Conservation (phyloP, 2,113 vertebrate species). For the Calidris pygmaea region DNA sequence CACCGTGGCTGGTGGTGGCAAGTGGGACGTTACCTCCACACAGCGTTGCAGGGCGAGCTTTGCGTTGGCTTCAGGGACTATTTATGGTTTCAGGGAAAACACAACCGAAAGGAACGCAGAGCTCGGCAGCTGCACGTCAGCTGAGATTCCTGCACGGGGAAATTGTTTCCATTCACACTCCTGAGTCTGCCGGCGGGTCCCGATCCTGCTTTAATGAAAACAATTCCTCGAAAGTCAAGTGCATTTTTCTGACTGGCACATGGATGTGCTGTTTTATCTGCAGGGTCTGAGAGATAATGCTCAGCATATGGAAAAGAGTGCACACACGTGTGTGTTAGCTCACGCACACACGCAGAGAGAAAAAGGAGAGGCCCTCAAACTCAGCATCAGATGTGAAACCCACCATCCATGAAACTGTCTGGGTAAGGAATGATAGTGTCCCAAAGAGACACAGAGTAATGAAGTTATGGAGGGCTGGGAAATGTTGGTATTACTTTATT, state of each 20-base stretch:
- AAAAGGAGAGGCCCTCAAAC: not conserved
- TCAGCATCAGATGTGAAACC: not conserved
- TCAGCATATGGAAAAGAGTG: not conserved
- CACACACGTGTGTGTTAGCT: not conserved
- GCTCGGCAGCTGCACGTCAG: not conserved
- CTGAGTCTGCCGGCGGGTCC: not conserved
- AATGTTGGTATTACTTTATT: constrained; percentile 67
- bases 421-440: not conserved
- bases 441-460: constrained; percentile 43
- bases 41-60: not conserved
- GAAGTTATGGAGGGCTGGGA: constrained; percentile 55
- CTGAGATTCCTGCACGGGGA: not conserved
- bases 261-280: not conserved
- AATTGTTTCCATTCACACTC: constrained; percentile 36
- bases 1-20: not conserved
- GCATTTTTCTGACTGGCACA: not conserved
- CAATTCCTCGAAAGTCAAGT: constrained; percentile 19
- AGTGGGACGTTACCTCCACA: accelerated
- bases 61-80: not conserved
- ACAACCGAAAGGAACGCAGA: not conserved
- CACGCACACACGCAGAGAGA: not conserved
- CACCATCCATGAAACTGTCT: not conserved
- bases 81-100: constrained; percentile 19
- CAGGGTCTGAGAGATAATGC: not conserved
- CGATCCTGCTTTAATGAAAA: not conserved